Conservation (phyloP, 2,797 vertebrate species). For the Uromys caudimaculatus region DNA sequence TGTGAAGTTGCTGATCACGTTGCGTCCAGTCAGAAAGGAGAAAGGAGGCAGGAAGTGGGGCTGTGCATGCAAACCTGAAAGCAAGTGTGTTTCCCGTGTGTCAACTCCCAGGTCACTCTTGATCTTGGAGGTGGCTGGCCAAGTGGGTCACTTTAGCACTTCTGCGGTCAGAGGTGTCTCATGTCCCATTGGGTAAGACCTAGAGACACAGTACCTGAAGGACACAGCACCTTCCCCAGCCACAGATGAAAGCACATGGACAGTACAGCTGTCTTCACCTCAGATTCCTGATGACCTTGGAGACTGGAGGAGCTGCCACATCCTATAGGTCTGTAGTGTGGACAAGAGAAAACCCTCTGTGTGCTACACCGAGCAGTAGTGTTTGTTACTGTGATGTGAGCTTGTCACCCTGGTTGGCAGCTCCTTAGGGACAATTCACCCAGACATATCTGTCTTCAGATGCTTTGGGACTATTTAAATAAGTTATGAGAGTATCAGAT, state of each 20-base stretch:
- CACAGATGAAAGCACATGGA: background rate
- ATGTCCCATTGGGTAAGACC: rapidly evolving
- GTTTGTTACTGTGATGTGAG: rapidly evolving
- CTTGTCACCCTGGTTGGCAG: no score
- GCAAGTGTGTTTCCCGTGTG: background rate
- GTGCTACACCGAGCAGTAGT: background rate
- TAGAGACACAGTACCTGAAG: background rate
- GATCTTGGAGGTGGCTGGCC: background rate
- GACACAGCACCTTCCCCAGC: background rate
- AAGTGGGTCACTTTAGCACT: no score
- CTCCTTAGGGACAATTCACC: background rate
- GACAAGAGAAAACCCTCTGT: background rate
- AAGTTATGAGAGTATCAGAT: background rate
- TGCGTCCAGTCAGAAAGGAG: background rate
- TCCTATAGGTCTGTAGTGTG: rapidly evolving
- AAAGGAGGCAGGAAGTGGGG: background rate
- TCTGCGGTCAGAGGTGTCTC: rapidly evolving
- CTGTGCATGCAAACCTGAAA: background rate
- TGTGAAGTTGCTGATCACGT: no score
- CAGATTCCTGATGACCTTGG: rapidly evolving
- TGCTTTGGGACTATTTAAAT: background rate
- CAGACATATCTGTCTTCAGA: background rate
- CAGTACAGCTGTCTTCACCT: background rate
- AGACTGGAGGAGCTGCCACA: no score
- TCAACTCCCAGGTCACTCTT: background rate